Conservation (phyloP, 2,888 invertebrate species). For the Dioctria rufipes region DNA sequence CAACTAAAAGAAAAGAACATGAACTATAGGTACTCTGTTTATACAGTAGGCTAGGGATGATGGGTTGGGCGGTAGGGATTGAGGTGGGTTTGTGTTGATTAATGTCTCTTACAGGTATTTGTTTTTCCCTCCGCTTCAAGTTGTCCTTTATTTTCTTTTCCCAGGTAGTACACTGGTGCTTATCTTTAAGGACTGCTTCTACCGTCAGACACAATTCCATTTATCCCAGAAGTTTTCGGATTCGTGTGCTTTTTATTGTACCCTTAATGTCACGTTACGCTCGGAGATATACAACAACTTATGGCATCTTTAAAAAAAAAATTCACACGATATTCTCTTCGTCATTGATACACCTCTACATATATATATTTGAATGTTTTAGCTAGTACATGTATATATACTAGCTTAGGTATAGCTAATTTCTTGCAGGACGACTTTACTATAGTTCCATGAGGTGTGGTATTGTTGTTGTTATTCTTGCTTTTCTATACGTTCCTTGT, state of each 20-base stretch:
- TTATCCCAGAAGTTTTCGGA: slow-evolving; percentile 27
- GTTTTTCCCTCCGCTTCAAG: slow-evolving; percentile 28
- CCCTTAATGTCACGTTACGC: slow-evolving; percentile 18
- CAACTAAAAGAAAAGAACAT: not conserved
- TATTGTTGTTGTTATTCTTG: not conserved
- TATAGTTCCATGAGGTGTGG: not conserved
- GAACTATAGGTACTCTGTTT: not conserved
- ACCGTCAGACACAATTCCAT: slow-evolving; percentile 46
- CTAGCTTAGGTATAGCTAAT: not conserved
- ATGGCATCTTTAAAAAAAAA: slow-evolving; percentile 36
- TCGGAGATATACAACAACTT: slow-evolving; percentile 37
- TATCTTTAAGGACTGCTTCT: slow-evolving; percentile 40
- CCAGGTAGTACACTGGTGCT: slow-evolving; percentile 8
- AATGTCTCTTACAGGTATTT: slow-evolving; percentile 44
- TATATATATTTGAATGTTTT: too few relatives aligned
- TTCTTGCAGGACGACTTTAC: not conserved
- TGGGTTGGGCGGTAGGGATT: not conserved
- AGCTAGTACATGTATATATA: too few relatives aligned
- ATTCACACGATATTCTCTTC: slow-evolving; percentile 34
- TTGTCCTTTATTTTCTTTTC: not conserved
- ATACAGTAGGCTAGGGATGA: too few relatives aligned
- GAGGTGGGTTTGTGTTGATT: slow-evolving; percentile 13
- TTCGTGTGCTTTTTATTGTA: slow-evolving; percentile 7
- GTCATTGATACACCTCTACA: too few relatives aligned
- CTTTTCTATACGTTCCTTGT: slow-evolving; percentile 13